phyloP scores from a whole-genome alignment of 2,797 vertebrate species.

The Sebastes flavidus region DNA sequence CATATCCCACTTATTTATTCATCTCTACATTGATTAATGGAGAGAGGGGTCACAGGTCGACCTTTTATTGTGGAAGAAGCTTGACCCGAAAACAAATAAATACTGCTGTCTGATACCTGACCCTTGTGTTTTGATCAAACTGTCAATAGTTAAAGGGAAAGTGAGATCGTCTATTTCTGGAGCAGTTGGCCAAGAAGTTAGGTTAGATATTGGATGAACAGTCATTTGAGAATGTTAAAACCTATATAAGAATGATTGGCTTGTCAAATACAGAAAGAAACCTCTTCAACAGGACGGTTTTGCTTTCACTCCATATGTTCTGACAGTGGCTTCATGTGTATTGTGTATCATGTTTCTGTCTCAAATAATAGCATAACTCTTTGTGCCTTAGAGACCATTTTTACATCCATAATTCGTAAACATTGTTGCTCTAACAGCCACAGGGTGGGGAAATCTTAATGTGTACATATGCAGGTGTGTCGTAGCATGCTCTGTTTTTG shows the following conservation, averaged over 20 bases:
- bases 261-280: constrained; percentile 4
- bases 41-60: constrained; percentile 77
- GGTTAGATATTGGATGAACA: constrained; percentile 25
- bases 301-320: not conserved
- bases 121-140: constrained; percentile 44
- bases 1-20: constrained; percentile 79
- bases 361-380: not conserved
- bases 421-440: not conserved
- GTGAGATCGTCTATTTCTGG: constrained; percentile 4
- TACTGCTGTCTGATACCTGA: constrained; percentile 50
- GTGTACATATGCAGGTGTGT: not conserved
- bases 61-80: constrained; percentile 73
- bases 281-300: not conserved
- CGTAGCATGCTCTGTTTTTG: not conserved
- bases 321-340: not conserved
- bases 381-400: not conserved
- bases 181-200: constrained; percentile 12
- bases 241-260: not conserved
- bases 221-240: constrained; percentile 16
- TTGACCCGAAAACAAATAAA: constrained; percentile 78
- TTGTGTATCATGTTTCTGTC: not conserved
- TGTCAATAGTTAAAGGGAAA: constrained; percentile 33
- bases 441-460: not conserved
- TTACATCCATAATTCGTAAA: not conserved
- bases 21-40: constrained; percentile 83